Base-by-base conservation (phyloP, 1,140 invertebrate species). In the Pogonus chalceus region DNA sequence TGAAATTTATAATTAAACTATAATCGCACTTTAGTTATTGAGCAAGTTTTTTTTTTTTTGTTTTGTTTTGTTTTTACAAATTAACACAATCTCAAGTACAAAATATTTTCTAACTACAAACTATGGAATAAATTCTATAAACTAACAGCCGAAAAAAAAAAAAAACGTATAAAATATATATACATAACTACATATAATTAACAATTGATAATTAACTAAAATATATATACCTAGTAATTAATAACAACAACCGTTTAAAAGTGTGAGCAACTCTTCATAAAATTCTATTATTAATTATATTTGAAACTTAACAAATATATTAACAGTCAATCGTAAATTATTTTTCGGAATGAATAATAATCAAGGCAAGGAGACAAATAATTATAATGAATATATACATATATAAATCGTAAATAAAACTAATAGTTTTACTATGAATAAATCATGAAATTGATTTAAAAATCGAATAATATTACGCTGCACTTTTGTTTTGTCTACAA, bases 231-330 rank as follows among this genome's bases (percentile, higher is more conserved):
- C 4, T 31, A 31, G 14, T 31, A 31, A 31, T 31, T 7, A 7
- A 18, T 43, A 43, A 43, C 37, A 43, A 43, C 37, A n/a, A n/a
- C n/a, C n/a, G n/a, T 16, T 12, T 43, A 18, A 12, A 4, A 9
- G 18, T 18, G 37, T 43, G 37, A 43, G 37, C 37, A 43, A 43
- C 37, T 43, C 9, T 43, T 43, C 37, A n/a, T n/a, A n/a, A n/a
- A n/a, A n/a, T n/a, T n/a, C n/a, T 7, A 43, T 43, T 10, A 10
- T 43, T 12, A 12, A 43, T 10, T 43, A 43, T 43, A 12, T 43
- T 43, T 9, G 18, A 43, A 43, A 43, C 37, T 43, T 43, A 43
- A 43, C 37, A 43, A 43, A 10, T 43, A 43, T 43, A 12, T 43
- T 43, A 43, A 43, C 37, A 43, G 37, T 43, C 37, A 43, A 10